Conservation (phyloP, 1,140 invertebrate genomes). For the Megalopta genalis region DNA sequence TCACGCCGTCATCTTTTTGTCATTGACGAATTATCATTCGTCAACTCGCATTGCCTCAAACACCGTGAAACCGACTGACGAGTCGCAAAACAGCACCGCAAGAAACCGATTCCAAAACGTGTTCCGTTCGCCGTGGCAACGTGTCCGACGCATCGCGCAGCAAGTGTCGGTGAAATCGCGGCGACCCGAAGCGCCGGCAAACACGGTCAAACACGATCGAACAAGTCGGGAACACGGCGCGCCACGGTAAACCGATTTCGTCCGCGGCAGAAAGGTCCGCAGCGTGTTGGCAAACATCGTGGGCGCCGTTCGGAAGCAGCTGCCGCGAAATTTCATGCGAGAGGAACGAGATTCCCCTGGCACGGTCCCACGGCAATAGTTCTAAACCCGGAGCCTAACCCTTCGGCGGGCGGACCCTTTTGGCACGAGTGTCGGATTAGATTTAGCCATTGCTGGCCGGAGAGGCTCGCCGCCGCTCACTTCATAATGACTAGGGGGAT, state of each 20-base stretch:
- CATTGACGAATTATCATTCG: no score
- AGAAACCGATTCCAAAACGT: no score
- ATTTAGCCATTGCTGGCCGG: constrained; percentile 61
- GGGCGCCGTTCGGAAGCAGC: neutral
- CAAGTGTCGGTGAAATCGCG: no score
- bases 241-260: no score
- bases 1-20: no score
- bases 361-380: constrained; percentile 23
- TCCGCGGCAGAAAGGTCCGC: no score
- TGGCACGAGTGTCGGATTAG: constrained; percentile 65
- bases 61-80: no score
- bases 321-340: constrained; percentile 3
- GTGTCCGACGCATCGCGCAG: no score
- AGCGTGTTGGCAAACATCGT: neutral
- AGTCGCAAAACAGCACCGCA: no score
- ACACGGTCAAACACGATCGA: neutral
- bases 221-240: neutral
- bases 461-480: constrained; percentile 53
- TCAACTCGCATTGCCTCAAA: no score
- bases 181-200: neutral
- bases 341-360: neutral
- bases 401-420: constrained; percentile 39
- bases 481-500: constrained; percentile 64
- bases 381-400: constrained; percentile 47
- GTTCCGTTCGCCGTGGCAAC: no score